Base-by-base conservation (phyloP, 1,140 invertebrate genomes). In the Caenorhabditis tropicalis region DNA sequence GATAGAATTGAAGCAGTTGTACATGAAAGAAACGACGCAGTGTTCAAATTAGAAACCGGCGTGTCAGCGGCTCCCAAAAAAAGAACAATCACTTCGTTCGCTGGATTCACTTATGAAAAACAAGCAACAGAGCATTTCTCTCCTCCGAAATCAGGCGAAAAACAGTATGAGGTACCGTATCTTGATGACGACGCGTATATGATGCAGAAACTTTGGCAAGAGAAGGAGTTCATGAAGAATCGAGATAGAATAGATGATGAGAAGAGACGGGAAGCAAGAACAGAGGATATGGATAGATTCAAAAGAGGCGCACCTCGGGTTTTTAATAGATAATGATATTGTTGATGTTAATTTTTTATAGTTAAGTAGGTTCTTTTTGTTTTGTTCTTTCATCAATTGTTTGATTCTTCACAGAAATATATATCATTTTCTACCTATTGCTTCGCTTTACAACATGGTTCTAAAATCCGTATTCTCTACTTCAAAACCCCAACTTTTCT, bases 1-100 rank as follows among this genome's bases (percentile, higher is more conserved):
- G 93, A 94, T 87, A 98, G 99, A 92, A 92, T 99, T 60, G 95
- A 98, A 92, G 92, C 93, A 43, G 95, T 99, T 7, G 94, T 99
- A 0, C 93, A 95, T 86, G 98, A 99, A 93, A 93, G 98, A 87
- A 97, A 99, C 92, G 92, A 93, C 88, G 97, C 98, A 5, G 97
- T 95, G 92, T 94, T 95, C 92, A 87, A 94, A 82, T 92, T 99
- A 53, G 97, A 99, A 94, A 96, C 95, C 65, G 97, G 96, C 0
- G 87, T 89, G 58, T 93, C 94, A 89, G 94, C 93, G 86, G 95
- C 95, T 15, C 88, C 89, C 19, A 86, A 86, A 21, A 84, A 82
- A 51, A 80, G 91, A 43, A 91, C 60, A 10, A 86, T 91, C 31
- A 91, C 90, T 43, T 89, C 88, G 9, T 87, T 90, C 74, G 80